Conservation (phyloP, 2,888 invertebrate species). For the Germaria angustata region DNA sequence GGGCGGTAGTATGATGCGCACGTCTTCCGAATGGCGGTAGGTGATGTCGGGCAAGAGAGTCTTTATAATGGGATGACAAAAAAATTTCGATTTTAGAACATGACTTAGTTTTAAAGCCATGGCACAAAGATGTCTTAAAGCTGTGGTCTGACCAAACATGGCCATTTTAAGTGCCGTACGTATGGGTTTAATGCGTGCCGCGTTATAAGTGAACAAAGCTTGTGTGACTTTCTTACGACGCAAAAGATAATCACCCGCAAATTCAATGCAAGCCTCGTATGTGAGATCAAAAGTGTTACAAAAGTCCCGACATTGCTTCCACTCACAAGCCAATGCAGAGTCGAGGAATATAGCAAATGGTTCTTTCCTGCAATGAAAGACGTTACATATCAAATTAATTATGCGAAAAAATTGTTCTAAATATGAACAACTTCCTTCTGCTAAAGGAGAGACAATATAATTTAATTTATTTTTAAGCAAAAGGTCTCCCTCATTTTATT, state of each 20-base stretch:
- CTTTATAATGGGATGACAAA: slow-evolving; percentile 74
- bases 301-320: slow-evolving; percentile 79
- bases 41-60: slow-evolving; percentile 74
- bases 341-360: slow-evolving; percentile 79
- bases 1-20: slow-evolving; percentile 73
- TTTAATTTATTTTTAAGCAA: too few species aligned
- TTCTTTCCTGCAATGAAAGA: slow-evolving; percentile 72
- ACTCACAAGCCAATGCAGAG: slow-evolving; percentile 75
- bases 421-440: too few species aligned
- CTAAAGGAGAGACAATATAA: too few species aligned
- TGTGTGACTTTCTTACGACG: slow-evolving; percentile 87
- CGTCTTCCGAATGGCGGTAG: slow-evolving; percentile 78
- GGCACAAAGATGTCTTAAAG: slow-evolving; percentile 80
- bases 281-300: slow-evolving; percentile 80
- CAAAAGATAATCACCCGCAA: slow-evolving; percentile 90
- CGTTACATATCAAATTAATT: too few species aligned
- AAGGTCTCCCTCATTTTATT: too few species aligned
- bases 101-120: slow-evolving; percentile 79
- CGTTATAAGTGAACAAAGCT: slow-evolving; percentile 89
- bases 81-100: slow-evolving; percentile 76
- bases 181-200: slow-evolving; percentile 83
- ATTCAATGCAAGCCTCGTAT: slow-evolving; percentile 83
- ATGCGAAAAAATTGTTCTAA: too few species aligned
- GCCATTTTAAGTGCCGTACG: slow-evolving; percentile 80
- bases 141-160: slow-evolving; percentile 80